Conservation (phyloP, 1,140 invertebrate species). For the Platorchestia sp. region DNA sequence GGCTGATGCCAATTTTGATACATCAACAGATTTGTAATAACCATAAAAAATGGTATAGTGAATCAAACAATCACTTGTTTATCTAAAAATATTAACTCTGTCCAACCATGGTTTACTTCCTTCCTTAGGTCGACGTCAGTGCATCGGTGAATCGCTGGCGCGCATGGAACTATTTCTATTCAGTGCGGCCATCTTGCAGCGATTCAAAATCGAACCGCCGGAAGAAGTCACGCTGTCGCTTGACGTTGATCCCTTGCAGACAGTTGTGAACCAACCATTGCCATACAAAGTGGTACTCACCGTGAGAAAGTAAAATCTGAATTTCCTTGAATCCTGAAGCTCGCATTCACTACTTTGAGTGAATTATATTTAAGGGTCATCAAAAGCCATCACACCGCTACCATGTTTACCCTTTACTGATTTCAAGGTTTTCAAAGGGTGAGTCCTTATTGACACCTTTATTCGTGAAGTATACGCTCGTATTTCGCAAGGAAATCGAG, state of each 20-base stretch:
- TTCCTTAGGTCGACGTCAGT: constrained; percentile 84
- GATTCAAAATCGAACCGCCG: not conserved
- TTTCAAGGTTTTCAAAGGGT: too few species aligned
- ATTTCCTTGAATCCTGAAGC: too few species aligned
- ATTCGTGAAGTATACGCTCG: too few species aligned
- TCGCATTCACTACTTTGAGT: too few species aligned
- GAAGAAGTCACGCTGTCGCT: not conserved
- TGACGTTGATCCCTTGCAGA: not conserved
- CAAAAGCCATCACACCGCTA: not conserved
- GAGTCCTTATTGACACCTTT: too few species aligned
- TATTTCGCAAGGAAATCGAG: too few species aligned
- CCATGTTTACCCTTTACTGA: too few species aligned
- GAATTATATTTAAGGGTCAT: too few species aligned
- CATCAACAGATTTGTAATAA: not conserved
- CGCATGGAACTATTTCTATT: constrained; percentile 92
- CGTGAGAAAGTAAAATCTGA: not conserved
- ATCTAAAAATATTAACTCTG: not conserved
- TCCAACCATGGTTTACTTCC: constrained; percentile 73
- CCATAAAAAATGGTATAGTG: not conserved
- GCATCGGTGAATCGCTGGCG: constrained; percentile 89
- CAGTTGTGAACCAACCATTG: not conserved
- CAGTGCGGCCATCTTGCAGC: constrained; percentile 85
- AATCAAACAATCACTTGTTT: not conserved
- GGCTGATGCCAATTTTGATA: not conserved
- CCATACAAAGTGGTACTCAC: not conserved